phyloP scores from a whole-genome alignment of 30 jellyfish, hydroid and myxozoan species.

The Cassiopea xamachana region DNA sequence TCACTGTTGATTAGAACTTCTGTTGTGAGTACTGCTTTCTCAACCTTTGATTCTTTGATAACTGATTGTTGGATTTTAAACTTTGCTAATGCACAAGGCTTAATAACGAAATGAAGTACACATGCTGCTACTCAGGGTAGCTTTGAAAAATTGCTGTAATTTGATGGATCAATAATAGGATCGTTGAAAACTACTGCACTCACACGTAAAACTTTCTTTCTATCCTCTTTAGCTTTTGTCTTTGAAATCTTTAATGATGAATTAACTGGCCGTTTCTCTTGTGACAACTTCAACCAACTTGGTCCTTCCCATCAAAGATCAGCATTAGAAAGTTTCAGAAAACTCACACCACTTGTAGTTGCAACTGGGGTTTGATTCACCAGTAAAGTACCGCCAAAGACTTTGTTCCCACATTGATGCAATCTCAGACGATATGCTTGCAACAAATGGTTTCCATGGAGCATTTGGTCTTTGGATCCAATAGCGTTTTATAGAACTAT shows the following conservation, averaged over 20 bases:
- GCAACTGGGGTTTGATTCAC: slow-evolving; percentile 46
- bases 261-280: background rate
- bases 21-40: slow-evolving; percentile 38
- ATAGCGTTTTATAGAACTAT: slow-evolving; percentile 36
- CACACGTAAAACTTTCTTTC: background rate
- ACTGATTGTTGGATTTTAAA: background rate
- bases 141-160: background rate
- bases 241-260: background rate
- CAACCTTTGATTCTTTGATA: background rate
- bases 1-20: slow-evolving; percentile 40
- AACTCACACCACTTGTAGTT: slow-evolving; percentile 42
- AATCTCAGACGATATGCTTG: slow-evolving; percentile 26
- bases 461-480: slow-evolving; percentile 30
- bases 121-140: slow-evolving; percentile 26
- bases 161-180: background rate
- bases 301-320: slow-evolving; percentile 66
- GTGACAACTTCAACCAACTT: slow-evolving; percentile 1
- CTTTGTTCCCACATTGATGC: background rate
- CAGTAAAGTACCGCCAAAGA: slow-evolving; percentile 37
- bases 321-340: background rate
- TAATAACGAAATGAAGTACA: slow-evolving; percentile 12
- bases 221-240: background rate
- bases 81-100: background rate
- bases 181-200: background rate
- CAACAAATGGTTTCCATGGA: slow-evolving; percentile 48